Conservation (phyloP, 2,888 invertebrate species). For the Euspilapteryx auroguttella region DNA sequence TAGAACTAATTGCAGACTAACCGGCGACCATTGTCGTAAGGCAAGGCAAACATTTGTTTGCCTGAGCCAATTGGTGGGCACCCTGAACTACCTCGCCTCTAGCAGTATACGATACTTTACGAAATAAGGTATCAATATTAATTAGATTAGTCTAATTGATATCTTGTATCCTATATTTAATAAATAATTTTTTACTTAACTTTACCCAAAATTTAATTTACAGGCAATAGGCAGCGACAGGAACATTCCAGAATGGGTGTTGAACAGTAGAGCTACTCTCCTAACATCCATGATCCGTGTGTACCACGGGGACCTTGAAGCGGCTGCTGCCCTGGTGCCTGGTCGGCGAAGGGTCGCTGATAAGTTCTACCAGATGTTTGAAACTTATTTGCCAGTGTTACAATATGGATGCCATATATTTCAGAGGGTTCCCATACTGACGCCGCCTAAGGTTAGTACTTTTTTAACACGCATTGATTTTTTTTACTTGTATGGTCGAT, state of each 20-base stretch:
- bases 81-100: too few species aligned
- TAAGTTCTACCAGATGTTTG: slow-evolving; percentile 83
- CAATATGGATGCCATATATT: slow-evolving; percentile 84
- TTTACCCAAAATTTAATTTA: not conserved
- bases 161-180: too few species aligned
- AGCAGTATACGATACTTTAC: too few species aligned
- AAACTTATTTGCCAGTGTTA: slow-evolving; percentile 85
- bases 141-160: too few species aligned
- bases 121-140: too few species aligned
- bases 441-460: slow-evolving; percentile 72
- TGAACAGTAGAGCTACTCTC: slow-evolving; percentile 76
- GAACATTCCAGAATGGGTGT: slow-evolving; percentile 80
- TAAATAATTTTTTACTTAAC: too few species aligned
- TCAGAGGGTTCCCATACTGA: slow-evolving; percentile 78
- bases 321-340: slow-evolving; percentile 64
- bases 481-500: too few species aligned
- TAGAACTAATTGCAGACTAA: too few species aligned
- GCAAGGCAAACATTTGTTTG: too few species aligned
- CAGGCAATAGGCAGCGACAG: slow-evolving; percentile 88
- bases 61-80: too few species aligned
- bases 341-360: slow-evolving; percentile 55
- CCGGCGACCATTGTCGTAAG: too few species aligned
- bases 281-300: slow-evolving; percentile 78
- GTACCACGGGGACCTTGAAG: slow-evolving; percentile 82
- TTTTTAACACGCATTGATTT: not conserved